Percentiles rank a stretch among this genome's conserved stretches.
Conservation (phyloP, 1,140 invertebrate species). For the Zaprionus kolodkinae region DNA sequence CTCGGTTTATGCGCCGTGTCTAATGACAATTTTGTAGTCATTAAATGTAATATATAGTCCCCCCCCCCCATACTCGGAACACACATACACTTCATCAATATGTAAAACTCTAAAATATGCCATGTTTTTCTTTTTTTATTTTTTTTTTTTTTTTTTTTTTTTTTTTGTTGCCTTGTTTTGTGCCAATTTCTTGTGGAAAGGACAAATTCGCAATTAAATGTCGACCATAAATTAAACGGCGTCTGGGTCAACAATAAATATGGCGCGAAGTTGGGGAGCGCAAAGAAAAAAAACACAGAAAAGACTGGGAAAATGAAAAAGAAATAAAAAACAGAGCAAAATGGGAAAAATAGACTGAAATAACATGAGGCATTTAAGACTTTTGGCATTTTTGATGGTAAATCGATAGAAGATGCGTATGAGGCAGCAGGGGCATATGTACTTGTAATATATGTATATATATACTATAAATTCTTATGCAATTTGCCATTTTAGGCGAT, state of each 20-base stretch:
- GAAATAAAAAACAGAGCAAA: background rate
- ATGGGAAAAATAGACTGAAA: slow-evolving; percentile 1
- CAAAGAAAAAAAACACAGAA: slow-evolving; percentile 31
- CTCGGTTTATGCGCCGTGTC: slow-evolving; percentile 74
- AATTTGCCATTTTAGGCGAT: background rate
- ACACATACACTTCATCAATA: slow-evolving; percentile 4
- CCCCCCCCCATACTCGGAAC: background rate
- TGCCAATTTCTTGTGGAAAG: slow-evolving; percentile 44
- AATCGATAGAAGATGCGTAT: background rate
- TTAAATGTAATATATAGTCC: slow-evolving; percentile 72
- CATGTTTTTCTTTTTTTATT: slow-evolving; percentile 4
- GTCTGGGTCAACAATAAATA: slow-evolving; percentile 47
- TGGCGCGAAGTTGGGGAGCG: slow-evolving; percentile 9
- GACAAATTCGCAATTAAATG: slow-evolving; percentile 75
- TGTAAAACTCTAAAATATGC: slow-evolving; percentile 30
- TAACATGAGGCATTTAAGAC: background rate
- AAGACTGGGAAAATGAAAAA: background rate
- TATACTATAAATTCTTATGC: background rate
- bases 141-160: background rate
- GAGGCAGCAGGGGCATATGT: background rate
- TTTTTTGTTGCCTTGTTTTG: slow-evolving; percentile 1
- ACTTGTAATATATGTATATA: background rate
- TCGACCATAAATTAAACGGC: slow-evolving; percentile 70
- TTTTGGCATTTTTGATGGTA: background rate
- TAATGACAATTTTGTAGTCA: slow-evolving; percentile 78